A percentile compares a stretch with the other conserved stretches of the same genome.
These are phyloP conservation scores for Drosophila acutilabella DNA, from an alignment of 2,888 invertebrate species.

Conservation along the genomic window DNA sequence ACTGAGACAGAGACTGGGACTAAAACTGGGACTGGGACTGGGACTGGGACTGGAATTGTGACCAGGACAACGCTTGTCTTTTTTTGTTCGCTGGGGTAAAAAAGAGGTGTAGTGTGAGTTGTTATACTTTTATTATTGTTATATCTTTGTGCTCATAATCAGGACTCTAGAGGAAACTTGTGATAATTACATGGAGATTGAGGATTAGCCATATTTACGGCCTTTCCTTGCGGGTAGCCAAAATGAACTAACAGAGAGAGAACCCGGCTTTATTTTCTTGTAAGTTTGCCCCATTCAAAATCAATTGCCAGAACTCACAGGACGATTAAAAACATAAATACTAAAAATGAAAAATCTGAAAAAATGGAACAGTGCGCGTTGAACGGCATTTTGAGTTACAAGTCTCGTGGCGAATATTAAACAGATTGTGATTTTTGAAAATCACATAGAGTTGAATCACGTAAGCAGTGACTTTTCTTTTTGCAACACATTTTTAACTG, in stretches of 20 bases:
- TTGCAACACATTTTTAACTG: conserved; percentile 76
- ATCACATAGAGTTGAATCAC: conserved; percentile 47
- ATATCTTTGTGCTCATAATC: conserved; percentile 75
- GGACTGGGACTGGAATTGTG: neutral
- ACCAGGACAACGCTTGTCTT: conserved; percentile 8
- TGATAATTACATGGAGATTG: conserved; percentile 78
- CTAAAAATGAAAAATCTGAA: too few species aligned
- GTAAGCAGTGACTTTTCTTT: conserved; percentile 53
- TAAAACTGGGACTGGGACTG: too few species aligned
- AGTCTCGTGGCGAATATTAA: conserved; percentile 65
- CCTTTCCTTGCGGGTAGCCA: conserved; percentile 40
- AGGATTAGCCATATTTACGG: conserved; percentile 44
- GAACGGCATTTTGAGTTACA: conserved; percentile 37
- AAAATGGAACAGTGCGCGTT: conserved; percentile 31
- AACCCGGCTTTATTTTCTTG: conserved; percentile 17
- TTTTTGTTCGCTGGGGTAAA: conserved; percentile 43
- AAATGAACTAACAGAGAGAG: conserved; percentile 17
- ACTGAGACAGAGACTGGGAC: too few species aligned
- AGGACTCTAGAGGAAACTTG: conserved; percentile 44
- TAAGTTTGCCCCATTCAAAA: conserved; percentile 59
- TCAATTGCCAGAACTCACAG: conserved; percentile 58
- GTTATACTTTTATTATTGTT: conserved; percentile 58
- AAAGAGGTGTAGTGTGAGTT: conserved; percentile 27
- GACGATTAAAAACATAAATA: conserved; percentile 45
- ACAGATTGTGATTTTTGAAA: conserved; percentile 37